Base-by-base conservation (phyloP, 2,888 invertebrate species). In the Philhelius pedissequus region DNA sequence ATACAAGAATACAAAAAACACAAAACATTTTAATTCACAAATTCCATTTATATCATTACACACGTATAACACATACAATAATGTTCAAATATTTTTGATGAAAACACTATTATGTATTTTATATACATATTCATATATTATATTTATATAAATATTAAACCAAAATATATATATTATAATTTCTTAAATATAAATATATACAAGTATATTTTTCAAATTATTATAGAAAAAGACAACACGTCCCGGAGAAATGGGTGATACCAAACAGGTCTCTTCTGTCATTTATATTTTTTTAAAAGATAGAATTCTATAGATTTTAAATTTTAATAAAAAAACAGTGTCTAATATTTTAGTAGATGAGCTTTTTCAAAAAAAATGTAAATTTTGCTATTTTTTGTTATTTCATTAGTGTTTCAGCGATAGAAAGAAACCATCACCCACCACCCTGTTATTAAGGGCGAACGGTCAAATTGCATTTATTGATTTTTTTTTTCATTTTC, bases 201-300 rank as follows among this genome's bases (percentile, higher is more conserved):
- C 43, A 82, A 60, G 45, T 66, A 54, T 80, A 35, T 75, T 84
- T 84, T 84, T 76, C 58, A 40, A 62, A 43, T 84, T 79, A 84
- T 84, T 93, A 93, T 94, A 94, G 94, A 93, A 91, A 92, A 94
- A 93, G 48, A 62, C 84, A 80, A 48, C 93, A 92, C 95, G 96
- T 92, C 96, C 96, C 91, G 96, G 96, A 92, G 95, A 95, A 94
- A 93, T 96, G 93, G 94, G 94, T 91, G 90, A 92, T 87, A 92
- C 93, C 35, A 94, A 94, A 93, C 95, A 96, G 92, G 96, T 96
- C 94, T 78, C 58, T 75, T 96, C 94, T 74, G 50, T 76, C 20
- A 76, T 64, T 56, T 69, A 48, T 69, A 71, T 32, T 68, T 13
- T 75, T 54, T 13, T 48, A 40, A 48, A 8, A 66, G 60, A 84